Evolutionary conservation across 2,888 invertebrate genomes (phyloP).

Genomic region (Rhagophthalmus giganteus): DNA sequence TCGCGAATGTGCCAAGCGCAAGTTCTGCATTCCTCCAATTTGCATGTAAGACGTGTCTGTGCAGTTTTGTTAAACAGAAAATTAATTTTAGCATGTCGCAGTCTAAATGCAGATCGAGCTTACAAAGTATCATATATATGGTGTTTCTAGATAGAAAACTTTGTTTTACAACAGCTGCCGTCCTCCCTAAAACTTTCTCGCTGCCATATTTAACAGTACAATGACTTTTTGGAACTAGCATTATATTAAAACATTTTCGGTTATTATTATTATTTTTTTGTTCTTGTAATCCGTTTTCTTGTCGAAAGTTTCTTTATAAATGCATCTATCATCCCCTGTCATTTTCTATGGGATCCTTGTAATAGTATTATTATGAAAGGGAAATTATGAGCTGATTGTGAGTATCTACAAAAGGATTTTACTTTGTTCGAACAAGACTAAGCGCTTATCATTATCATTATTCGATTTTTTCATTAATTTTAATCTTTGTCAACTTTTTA

Average conservation of each 20-base stretch:
- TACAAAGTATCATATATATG: no score
- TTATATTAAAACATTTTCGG: background rate
- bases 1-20: constrained; percentile 36
- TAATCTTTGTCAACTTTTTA: no score
- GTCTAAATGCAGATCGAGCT: no score
- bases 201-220: no score
- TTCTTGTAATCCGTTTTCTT: constrained; percentile 2
- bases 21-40: constrained; percentile 24
- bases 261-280: constrained; percentile 1
- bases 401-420: no score
- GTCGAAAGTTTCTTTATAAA: constrained; percentile 8
- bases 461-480: no score
- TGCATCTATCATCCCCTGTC: constrained; percentile 7
- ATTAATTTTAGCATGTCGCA: no score
- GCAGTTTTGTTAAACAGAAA: constrained; percentile 13
- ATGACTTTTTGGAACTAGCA: background rate
- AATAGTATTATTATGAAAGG: constrained; percentile 6
- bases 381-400: constrained; percentile 5
- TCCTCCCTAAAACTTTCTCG: no score
- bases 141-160: no score
- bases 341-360: constrained; percentile 3
- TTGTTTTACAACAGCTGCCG: no score
- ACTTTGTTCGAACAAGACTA: no score
- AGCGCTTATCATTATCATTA: no score
- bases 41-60: constrained; percentile 11